phyloP scores from a whole-genome alignment of 2,888 invertebrate genomes.

The Cryptosula pallasiana region DNA sequence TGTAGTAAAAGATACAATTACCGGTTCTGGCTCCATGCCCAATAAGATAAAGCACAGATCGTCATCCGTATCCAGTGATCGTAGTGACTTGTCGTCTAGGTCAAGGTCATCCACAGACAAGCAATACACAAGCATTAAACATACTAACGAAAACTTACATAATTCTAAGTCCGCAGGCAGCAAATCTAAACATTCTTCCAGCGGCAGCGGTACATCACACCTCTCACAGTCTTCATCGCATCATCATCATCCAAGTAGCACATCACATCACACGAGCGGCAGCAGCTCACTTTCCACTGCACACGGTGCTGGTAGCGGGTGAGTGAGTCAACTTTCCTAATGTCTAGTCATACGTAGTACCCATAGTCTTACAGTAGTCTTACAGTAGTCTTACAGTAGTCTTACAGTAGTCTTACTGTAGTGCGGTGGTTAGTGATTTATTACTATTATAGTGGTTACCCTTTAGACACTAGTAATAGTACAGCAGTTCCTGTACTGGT shows the following conservation, averaged over 20 bases:
- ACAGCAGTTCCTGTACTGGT: too few species aligned
- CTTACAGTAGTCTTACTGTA: too few species aligned
- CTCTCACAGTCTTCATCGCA: neutral
- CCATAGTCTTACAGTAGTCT: too few species aligned
- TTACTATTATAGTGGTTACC: too few species aligned
- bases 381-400: too few species aligned
- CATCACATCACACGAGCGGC: neutral
- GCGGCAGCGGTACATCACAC: neutral
- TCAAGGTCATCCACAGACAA: conserved; percentile 11
- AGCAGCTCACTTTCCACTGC: neutral
- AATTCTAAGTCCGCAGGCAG: neutral
- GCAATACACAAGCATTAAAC: neutral
- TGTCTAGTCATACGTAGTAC: too few species aligned
- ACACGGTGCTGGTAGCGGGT: neutral
- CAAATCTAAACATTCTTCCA: neutral
- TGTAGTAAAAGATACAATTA: neutral
- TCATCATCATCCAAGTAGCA: neutral
- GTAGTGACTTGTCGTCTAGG: conserved; percentile 5
- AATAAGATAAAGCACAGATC: neutral
- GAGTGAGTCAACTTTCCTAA: too few species aligned
- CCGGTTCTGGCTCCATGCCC: neutral
- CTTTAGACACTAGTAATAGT: too few species aligned
- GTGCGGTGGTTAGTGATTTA: too few species aligned
- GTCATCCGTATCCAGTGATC: conserved; percentile 13
- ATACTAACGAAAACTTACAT: neutral